phyloP scores from a whole-genome alignment of 2,797 vertebrate genomes.

The Choloepus didactylus region DNA sequence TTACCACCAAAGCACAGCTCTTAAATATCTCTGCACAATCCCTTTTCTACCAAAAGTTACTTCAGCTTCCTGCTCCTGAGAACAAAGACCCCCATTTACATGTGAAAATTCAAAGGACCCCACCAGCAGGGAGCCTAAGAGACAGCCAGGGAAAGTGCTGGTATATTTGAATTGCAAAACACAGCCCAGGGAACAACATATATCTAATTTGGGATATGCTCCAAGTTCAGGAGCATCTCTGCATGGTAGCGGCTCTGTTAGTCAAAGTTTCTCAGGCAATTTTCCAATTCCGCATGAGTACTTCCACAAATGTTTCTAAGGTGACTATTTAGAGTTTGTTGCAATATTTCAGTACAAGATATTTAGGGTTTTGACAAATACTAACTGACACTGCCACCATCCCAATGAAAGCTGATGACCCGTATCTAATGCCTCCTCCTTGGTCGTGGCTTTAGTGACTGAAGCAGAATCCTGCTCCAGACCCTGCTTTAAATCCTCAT shows the following conservation, averaged over 20 bases:
- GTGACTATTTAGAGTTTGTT: conserved; percentile 77
- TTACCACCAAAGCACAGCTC: conserved; percentile 53
- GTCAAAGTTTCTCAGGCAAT: conserved; percentile 77
- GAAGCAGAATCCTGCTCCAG: conserved; percentile 47
- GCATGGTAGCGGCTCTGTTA: conserved; percentile 75
- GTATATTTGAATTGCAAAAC: conserved; percentile 79
- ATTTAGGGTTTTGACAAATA: conserved; percentile 86
- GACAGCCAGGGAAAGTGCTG: not conserved
- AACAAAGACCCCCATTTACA: conserved; percentile 68
- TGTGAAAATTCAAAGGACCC: conserved; percentile 66
- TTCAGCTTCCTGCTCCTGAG: conserved; percentile 53
- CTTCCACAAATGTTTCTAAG: conserved; percentile 75
- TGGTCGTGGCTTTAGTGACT: conserved; percentile 59
- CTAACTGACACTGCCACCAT: conserved; percentile 79
- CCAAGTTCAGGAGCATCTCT: conserved; percentile 71
- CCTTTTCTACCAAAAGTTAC: conserved; percentile 61
- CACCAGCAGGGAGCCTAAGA: conserved; percentile 37
- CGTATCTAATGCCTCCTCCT: conserved; percentile 77
- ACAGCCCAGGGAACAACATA: conserved; percentile 13
- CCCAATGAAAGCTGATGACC: conserved; percentile 83
- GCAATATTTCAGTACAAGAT: conserved; percentile 78
- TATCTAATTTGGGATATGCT: conserved; percentile 64
- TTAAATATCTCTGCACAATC: not conserved
- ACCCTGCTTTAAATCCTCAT: not conserved
- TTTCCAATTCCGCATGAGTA: conserved; percentile 72